Conservation (phyloP, 1,140 invertebrate species). For the Sogatella furcifera region DNA sequence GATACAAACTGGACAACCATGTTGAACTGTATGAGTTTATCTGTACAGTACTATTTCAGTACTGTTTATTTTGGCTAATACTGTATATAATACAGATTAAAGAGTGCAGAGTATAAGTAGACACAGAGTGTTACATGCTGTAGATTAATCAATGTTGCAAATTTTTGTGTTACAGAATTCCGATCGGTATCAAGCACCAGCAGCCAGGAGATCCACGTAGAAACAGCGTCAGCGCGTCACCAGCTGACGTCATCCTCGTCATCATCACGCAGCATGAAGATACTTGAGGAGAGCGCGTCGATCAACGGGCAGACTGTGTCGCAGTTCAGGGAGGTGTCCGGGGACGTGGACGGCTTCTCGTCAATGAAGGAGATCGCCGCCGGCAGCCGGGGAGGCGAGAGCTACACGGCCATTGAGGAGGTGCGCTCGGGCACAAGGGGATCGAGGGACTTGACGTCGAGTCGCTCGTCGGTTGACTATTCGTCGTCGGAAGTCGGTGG, state of each 20-base stretch:
- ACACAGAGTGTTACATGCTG: no score
- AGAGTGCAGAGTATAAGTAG: no score
- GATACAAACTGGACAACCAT: no score
- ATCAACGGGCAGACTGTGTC: constrained; percentile 15
- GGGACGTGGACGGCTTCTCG: constrained; percentile 6
- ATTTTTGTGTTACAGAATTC: constrained; percentile 13
- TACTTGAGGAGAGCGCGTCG: constrained; percentile 13
- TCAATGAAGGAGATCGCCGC: constrained; percentile 9
- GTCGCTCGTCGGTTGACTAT: no score
- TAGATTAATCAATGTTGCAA: no score
- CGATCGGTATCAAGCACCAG: constrained; percentile 17
- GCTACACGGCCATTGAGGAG: constrained; percentile 4
- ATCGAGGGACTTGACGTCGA: background rate
- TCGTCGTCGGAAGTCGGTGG: no score
- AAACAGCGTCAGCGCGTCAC: constrained; percentile 10
- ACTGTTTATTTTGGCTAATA: no score
- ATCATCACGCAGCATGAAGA: constrained; percentile 10
- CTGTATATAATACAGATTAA: no score
- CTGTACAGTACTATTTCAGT: no score
- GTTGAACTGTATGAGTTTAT: no score
- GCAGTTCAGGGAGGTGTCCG: constrained; percentile 6
- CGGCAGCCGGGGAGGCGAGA: background rate
- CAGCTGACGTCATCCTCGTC: constrained; percentile 5
- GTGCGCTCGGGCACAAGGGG: background rate
- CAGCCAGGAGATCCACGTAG: constrained; percentile 18